phyloP scores from a whole-genome alignment of 2,797 vertebrate species.

The Parauchenoglanis ngamensis region DNA sequence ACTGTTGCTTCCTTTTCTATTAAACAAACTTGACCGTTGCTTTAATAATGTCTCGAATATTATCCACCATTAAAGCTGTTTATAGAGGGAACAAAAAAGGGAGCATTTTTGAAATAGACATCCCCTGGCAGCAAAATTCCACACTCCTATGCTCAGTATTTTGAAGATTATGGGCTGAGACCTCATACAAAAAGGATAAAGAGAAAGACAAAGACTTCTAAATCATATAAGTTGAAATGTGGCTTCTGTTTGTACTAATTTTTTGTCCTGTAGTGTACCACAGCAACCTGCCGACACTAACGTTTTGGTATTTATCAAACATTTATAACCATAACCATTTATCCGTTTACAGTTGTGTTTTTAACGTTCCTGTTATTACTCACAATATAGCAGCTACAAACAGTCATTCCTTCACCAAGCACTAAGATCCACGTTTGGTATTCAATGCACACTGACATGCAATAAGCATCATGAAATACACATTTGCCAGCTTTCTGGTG shows the following conservation, averaged over 20 bases:
- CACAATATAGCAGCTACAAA: background rate
- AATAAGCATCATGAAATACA: background rate
- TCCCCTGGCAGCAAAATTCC: background rate
- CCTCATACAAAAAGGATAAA: background rate
- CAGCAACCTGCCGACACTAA: background rate
- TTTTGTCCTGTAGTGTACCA: background rate
- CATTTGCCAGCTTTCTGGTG: background rate
- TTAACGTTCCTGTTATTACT: background rate
- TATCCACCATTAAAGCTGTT: background rate
- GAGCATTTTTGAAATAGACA: background rate
- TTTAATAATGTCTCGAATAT: background rate
- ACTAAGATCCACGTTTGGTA: background rate
- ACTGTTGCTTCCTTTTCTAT: background rate
- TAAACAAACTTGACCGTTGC: background rate
- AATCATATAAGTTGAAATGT: background rate
- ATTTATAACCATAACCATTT: background rate
- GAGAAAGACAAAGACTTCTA: background rate
- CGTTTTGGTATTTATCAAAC: background rate
- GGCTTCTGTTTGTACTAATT: background rate
- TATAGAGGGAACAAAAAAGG: background rate
- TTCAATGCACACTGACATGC: background rate
- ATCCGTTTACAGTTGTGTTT: background rate
- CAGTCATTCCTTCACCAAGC: background rate
- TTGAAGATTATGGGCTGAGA: background rate
- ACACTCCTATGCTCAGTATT: background rate